Base-by-base conservation (phyloP, 2,113 vertebrate species). In the Sinocyclocheilus anshuiensis region DNA sequence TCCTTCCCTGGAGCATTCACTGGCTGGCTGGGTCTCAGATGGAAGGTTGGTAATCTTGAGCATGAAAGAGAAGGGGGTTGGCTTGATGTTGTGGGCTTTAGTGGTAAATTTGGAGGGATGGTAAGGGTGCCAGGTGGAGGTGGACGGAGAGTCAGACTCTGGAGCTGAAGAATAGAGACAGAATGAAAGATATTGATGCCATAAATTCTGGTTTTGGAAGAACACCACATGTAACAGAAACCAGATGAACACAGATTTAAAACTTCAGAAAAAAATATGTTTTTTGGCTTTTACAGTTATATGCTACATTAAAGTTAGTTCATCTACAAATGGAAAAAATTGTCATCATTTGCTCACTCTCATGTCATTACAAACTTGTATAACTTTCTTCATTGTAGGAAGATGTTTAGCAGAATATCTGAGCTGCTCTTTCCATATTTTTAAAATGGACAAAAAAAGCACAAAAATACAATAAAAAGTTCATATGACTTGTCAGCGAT, bases 131-230 rank as follows among this genome's bases (percentile, higher is more conserved):
- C 92, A 0, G 92, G 90, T 63, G 89, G 92, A 63, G 94, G 93
- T 24, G 92, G 93, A 81, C 93, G 93, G 75, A 94, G 88, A 78
- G 92, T 94, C 88, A 93, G 91, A 84, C 90, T 94, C 92, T 95
- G 94, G 57, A 94, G 92, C 94, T 94, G 89, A 20, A 80, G n/a
- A 26, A 11, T 57, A 53, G 75, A 33, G 57, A 82, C 1, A 87
- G n/a, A 84, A 18, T 8, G 29, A 76, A 26, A 50, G 6, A 69
- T 48, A 87, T n/a, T 55, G 33, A 74, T 29, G 81, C n/a, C n/a
- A 82, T 29, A 75, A 6, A 50, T 29, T 10, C 22, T n/a, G 57
- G 22, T 61, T 61, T 82, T 42, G 16, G 9, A 87, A 74, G 39
- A 57, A 81, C 7, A 63, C 3, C 39, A 71, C n/a, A 53, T 33